Percentiles rank a stretch among this genome's conserved stretches.
phyloP scores from a whole-genome alignment of 2,797 vertebrate genomes.

The Lophius americanus region DNA sequence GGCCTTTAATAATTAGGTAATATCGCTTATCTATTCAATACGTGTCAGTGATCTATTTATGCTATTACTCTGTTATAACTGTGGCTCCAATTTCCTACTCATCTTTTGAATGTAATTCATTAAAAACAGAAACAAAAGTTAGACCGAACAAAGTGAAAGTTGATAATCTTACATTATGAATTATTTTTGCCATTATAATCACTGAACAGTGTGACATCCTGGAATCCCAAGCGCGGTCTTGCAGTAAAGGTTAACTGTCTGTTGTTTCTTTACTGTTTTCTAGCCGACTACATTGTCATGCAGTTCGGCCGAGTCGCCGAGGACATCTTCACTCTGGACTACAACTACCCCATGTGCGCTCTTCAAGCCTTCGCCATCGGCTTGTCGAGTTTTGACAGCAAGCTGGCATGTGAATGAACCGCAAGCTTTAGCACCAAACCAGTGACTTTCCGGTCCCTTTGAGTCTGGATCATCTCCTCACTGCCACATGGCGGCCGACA shows the following conservation, averaged over 20 bases:
- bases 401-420: conserved; percentile 94
- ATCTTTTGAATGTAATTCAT: too few relatives aligned
- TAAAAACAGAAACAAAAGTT: too few relatives aligned
- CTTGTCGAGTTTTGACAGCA: conserved; percentile 97
- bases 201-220: too few relatives aligned
- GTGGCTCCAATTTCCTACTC: too few relatives aligned
- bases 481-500: not conserved
- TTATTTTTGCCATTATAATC: too few relatives aligned
- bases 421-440: not conserved
- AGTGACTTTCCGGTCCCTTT: not conserved
- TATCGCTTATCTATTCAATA: too few relatives aligned
- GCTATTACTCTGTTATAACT: too few relatives aligned
- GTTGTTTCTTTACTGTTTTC: not conserved
- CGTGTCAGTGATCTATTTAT: too few relatives aligned
- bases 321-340: conserved; percentile 96
- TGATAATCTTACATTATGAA: too few relatives aligned
- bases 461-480: not conserved
- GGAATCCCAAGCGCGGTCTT: not conserved
- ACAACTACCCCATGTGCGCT: conserved; percentile 97
- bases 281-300: conserved; percentile 98
- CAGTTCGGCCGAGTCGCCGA: conserved; percentile 96
- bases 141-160: too few relatives aligned
- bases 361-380: conserved; percentile 97
- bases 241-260: not conserved
- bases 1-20: too few relatives aligned